Percentiles rank a stretch among this genome's conserved stretches.
phyloP scores from a whole-genome alignment of 2,797 vertebrate species.

The Chelon auratus region DNA sequence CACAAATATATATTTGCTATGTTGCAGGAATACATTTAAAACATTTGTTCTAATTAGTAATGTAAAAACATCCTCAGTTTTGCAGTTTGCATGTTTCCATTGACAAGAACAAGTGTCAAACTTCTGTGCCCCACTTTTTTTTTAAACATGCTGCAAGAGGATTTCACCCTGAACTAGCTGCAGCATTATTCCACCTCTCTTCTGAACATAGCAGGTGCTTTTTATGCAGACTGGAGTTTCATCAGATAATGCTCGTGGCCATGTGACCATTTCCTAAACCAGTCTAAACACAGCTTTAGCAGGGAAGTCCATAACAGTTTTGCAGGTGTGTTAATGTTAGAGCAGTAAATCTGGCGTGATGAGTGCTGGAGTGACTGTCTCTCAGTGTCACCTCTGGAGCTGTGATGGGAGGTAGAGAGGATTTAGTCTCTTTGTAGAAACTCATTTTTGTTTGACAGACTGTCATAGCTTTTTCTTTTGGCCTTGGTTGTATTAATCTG shows the following conservation, averaged over 20 bases:
- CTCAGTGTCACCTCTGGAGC: constrained; percentile 40
- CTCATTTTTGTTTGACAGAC: constrained; percentile 15
- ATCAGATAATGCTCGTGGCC: constrained; percentile 51
- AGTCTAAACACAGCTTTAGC: constrained; percentile 75
- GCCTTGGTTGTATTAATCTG: not conserved
- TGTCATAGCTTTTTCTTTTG: not conserved
- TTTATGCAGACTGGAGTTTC: constrained; percentile 31
- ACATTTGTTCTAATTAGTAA: too few species aligned
- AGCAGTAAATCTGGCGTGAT: constrained; percentile 64
- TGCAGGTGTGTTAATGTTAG: constrained; percentile 81
- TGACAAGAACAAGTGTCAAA: not conserved
- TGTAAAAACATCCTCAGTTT: not conserved
- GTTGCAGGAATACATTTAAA: too few species aligned
- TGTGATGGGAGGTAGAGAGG: constrained; percentile 4
- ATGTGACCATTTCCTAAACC: constrained; percentile 65
- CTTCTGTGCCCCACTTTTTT: too few species aligned
- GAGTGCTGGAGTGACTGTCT: constrained; percentile 51
- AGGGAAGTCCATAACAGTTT: constrained; percentile 62
- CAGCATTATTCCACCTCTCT: constrained; percentile 11
- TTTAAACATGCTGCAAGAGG: not conserved
- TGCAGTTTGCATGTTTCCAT: not conserved
- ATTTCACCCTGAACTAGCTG: constrained; percentile 8
- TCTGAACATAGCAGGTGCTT: constrained; percentile 48
- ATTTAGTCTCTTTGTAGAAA: constrained; percentile 13
- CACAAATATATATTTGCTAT: too few species aligned